Evolutionary conservation across 2,888 invertebrate genomes (phyloP).

Genomic region (Girardia tigrina): DNA sequence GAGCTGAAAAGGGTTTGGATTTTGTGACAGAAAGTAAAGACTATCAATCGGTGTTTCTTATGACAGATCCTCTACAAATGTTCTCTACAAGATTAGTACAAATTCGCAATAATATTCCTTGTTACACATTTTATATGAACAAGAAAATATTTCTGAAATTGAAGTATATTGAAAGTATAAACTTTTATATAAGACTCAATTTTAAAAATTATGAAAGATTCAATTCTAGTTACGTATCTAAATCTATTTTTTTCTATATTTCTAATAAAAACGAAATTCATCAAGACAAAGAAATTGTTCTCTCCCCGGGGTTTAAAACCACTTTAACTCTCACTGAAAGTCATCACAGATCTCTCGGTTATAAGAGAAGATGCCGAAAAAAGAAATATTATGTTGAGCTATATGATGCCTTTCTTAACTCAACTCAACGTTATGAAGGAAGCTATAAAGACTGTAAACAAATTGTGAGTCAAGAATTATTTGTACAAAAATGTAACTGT

Average conservation of each 20-base stretch:
- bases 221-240: not conserved
- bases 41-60: not conserved
- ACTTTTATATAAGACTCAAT: not conserved
- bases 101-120: not conserved
- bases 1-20: not conserved
- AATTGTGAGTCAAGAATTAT: not conserved
- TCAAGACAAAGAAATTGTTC: not conserved
- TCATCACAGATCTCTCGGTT: not conserved
- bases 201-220: not conserved
- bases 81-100: not conserved
- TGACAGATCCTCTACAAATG: not conserved
- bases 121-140: not conserved
- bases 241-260: not conserved
- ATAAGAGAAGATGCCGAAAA: not conserved
- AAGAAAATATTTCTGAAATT: not conserved
- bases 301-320: not conserved
- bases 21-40: not conserved
- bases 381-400: not conserved
- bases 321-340: not conserved
- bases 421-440: not conserved
- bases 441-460: not conserved
- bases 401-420: not conserved
- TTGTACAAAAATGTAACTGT: not conserved
- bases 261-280: not conserved
- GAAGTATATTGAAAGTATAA: not conserved